Percentiles rank a stretch among this genome's conserved stretches.
These are phyloP conservation scores for Prunella strophiata DNA, from an alignment of 2,797 vertebrate species.

Conservation along the genomic window DNA sequence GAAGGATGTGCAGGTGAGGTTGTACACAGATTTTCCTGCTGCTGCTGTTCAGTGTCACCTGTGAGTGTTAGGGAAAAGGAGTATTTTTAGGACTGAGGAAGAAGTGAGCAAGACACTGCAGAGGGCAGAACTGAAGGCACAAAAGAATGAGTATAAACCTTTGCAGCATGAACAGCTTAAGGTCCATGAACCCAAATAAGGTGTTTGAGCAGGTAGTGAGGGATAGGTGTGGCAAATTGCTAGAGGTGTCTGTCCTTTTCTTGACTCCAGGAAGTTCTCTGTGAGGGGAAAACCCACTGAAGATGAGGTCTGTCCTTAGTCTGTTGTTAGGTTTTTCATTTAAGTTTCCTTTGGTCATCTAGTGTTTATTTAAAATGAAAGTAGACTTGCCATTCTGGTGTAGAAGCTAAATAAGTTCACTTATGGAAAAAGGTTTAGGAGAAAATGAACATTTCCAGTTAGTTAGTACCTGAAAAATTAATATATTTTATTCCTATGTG, in stretches of 20 bases:
- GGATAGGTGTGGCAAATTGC: neutral
- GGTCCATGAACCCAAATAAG: neutral
- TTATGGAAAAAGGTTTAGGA: neutral
- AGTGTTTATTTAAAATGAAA: neutral
- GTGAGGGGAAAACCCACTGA: neutral
- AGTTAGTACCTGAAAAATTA: neutral
- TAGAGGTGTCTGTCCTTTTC: neutral
- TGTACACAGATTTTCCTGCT: neutral
- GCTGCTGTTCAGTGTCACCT: neutral
- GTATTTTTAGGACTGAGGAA: neutral
- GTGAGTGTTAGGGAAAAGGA: neutral
- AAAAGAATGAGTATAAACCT: neutral
- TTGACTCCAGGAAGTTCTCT: neutral
- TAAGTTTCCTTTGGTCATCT: neutral
- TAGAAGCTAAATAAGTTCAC: neutral
- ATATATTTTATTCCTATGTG: neutral
- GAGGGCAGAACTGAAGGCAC: neutral
- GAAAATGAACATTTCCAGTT: neutral
- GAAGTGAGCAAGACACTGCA: neutral
- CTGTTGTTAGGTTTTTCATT: neutral
- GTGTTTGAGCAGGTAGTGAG: neutral
- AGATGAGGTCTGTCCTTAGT: neutral
- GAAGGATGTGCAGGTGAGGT: neutral
- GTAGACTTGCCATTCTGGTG: neutral
- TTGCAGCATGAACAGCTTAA: neutral